Base-by-base conservation (phyloP, 2,797 vertebrate species). In the Macroramphosus scolopax region DNA sequence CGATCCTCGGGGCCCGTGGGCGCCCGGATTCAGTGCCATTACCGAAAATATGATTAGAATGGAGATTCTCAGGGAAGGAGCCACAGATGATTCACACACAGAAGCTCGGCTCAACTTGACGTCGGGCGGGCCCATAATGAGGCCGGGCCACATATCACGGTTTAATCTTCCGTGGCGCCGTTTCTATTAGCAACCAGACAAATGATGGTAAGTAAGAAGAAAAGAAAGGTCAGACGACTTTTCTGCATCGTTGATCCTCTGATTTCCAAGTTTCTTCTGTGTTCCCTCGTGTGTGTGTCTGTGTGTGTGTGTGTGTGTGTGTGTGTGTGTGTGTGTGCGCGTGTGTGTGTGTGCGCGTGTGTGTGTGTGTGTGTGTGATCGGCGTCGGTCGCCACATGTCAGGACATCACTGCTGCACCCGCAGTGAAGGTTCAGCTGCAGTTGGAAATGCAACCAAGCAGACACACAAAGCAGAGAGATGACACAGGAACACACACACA, bases 201-300 rank as follows among this genome's bases (percentile, higher is more conserved):
- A 68, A 85, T 50, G 68, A 75, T 47, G 34, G 36, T 22, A 17
- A 58, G 55, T 44, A n/a, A 35, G 61, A 52, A 71, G n/a, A 65
- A 49, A 13, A 49, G 68, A 78, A 80, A 70, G 67, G 74, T 82
- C 68, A 70, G 70, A 47, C 63, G 54, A 77, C n/a, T 80, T 75
- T 47, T 47, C 51, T 34, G 63, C 34, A 70, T 78, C 75, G 76
- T 69, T 82, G 64, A 72, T 63, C 56, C 50, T 35, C 47, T 49
- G 49, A 56, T 70, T 71, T 55, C 77, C 43, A 55, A 56, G 58
- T 64, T 57, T 50, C 51, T 44, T n/a, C 9, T 51, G 50, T 56
- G 63, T 51, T 46, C 26, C 44, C 36, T 56, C 8, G 25, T 26
- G 25, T 26, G 20, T 22, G 20, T 22, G 20, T 22, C 3, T 22